Evolutionary conservation across 2,797 vertebrate genomes (phyloP).

Genomic region (Mormyrus hasselquistii): DNA sequence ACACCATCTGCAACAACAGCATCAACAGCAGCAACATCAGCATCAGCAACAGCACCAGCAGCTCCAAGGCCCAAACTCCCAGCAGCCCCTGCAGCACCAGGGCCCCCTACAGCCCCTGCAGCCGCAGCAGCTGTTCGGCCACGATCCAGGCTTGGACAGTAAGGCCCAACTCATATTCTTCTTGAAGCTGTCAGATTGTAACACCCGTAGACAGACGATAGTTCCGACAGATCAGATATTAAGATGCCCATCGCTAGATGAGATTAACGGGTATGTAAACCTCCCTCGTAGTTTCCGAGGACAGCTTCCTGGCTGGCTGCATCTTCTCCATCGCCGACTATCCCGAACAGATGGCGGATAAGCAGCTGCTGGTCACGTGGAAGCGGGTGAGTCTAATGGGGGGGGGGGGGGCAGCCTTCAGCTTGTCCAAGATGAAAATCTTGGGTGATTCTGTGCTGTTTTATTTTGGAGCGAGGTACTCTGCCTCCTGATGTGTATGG

Average conservation of each 20-base stretch:
- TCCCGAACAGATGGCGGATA: constrained; percentile 95
- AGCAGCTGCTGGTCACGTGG: constrained; percentile 90
- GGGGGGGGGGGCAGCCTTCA: neutral
- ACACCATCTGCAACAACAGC: constrained; percentile 70
- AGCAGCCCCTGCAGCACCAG: constrained; percentile 59
- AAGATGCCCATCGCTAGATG: neutral
- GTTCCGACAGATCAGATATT: neutral
- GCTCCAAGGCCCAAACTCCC: constrained; percentile 59
- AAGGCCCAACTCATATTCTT: constrained; percentile 47
- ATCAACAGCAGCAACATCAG: constrained; percentile 62
- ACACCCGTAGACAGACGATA: neutral
- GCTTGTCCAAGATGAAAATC: neutral
- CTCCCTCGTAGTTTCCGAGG: constrained; percentile 76
- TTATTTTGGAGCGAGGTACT: neutral
- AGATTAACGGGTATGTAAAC: neutral
- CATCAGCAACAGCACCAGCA: constrained; percentile 51
- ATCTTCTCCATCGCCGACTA: constrained; percentile 94
- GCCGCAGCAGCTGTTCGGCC: constrained; percentile 71
- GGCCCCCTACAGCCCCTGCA: constrained; percentile 41
- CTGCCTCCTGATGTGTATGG: neutral
- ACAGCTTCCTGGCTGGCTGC: constrained; percentile 84
- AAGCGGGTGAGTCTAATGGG: constrained; percentile 72
- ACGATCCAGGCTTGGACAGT: constrained; percentile 84
- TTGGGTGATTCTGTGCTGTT: neutral
- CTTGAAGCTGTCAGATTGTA: neutral